These are phyloP conservation scores for Styela clava DNA, from an alignment of 23 tunicate genomes.

Conservation along the genomic window DNA sequence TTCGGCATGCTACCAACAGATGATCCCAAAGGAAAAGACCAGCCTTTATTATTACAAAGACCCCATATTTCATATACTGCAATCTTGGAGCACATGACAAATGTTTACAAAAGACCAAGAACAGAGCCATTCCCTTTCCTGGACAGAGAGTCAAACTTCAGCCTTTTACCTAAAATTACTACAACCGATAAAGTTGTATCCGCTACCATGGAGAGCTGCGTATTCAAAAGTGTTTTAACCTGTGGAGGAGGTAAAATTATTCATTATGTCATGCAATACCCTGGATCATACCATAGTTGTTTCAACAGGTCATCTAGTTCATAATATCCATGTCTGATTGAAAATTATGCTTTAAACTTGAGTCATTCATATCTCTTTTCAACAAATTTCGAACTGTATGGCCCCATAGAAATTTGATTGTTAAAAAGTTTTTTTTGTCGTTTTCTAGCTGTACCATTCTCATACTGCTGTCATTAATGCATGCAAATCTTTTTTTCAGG, in stretches of 20 bases:
- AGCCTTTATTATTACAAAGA: background rate
- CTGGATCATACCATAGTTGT: too few species aligned
- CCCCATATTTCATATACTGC: conserved; percentile 2
- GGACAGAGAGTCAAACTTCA: conserved; percentile 19
- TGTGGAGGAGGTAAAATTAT: conserved; percentile 10
- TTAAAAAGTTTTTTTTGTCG: too few species aligned
- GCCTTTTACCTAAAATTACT: conserved; percentile 5
- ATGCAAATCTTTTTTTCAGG: conserved; percentile 10
- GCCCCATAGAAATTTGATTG: too few species aligned
- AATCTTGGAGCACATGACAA: conserved; percentile 11
- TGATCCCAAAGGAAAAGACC: background rate
- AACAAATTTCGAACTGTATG: too few species aligned
- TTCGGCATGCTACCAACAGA: too few species aligned
- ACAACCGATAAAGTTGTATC: conserved; percentile 14
- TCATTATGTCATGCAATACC: background rate
- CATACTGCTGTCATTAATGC: too few species aligned
- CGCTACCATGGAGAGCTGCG: conserved; percentile 12
- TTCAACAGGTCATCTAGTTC: too few species aligned
- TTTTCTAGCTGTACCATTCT: too few species aligned
- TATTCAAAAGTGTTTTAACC: conserved; percentile 1
- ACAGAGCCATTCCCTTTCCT: conserved; percentile 16
- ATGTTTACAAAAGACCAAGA: conserved; percentile 19
- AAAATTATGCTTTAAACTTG: too few species aligned
- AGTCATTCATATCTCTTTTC: too few species aligned
- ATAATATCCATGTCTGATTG: too few species aligned